Evolutionary conservation across 2,888 invertebrate species (phyloP).

Genomic region (Gortyna flavago): DNA sequence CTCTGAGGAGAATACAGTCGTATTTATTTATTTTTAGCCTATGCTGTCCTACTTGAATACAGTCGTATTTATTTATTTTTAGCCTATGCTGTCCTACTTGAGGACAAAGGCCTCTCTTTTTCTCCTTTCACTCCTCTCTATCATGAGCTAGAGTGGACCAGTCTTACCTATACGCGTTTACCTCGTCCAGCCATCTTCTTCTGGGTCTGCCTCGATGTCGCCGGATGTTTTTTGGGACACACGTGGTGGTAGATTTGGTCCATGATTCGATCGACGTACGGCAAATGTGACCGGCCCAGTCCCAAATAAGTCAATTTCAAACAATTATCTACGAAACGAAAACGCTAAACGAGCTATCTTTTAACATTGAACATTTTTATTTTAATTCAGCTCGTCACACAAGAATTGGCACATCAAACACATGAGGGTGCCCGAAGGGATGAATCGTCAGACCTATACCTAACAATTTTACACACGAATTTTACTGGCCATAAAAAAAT

Average conservation of each 20-base stretch:
- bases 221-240: no score
- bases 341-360: slow-evolving; percentile 33
- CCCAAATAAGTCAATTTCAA: background rate
- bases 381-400: slow-evolving; percentile 61
- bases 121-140: no score
- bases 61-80: background rate
- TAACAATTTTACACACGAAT: slow-evolving; percentile 77
- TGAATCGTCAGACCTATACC: slow-evolving; percentile 66
- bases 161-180: background rate
- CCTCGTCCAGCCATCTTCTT: background rate
- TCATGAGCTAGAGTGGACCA: no score
- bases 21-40: background rate
- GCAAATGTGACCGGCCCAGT: background rate
- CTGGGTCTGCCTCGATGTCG: no score
- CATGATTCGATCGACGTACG: background rate
- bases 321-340: slow-evolving; percentile 34
- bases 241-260: background rate
- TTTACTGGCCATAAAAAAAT: slow-evolving; percentile 83
- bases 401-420: slow-evolving; percentile 61
- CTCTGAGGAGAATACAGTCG: background rate
- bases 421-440: slow-evolving; percentile 56
- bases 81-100: no score
- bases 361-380: slow-evolving; percentile 34
- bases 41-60: background rate
- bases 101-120: background rate